Base-by-base conservation (phyloP, 1,140 invertebrate genomes). In the Solen grandis region DNA sequence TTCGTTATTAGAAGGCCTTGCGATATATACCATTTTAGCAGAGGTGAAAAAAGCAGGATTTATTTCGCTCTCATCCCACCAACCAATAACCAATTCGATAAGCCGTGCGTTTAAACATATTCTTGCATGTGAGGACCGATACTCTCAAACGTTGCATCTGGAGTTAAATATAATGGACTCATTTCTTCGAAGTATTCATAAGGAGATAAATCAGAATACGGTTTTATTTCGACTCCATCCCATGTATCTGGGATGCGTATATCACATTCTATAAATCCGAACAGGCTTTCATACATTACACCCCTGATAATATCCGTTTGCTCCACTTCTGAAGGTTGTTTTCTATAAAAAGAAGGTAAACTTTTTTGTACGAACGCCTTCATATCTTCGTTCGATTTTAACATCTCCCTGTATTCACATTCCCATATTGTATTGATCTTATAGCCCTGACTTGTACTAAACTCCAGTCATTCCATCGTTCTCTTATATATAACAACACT, bases 61-160 rank as follows among this genome's bases (percentile, higher is more conserved):
- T n/a, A n/a, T n/a, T n/a, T n/a, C n/a, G n/a, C n/a, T n/a, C n/a
- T n/a, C n/a, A n/a, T n/a, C n/a, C n/a, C n/a, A n/a, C n/a, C n/a
- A n/a, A n/a, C n/a, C n/a, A n/a, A n/a, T n/a, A n/a, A n/a, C n/a
- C n/a, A n/a, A n/a, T n/a, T n/a, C n/a, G n/a, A n/a, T n/a, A 73
- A 41, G 41, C 46, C 41, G 66, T 59, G 33, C 4, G 22, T 4
- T n/a, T 41, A 35, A 25, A 66, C 36, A 35, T 72, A 68, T 22
- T 68, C 29, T 50, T 66, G 74, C 74, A 77, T 77, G 36, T 36
- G 46, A 16, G 31, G 31, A 16, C 63, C 74, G 29, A 77, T 70
- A 31, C 25, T 41, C 22, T 77, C 59, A 31, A 38, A 46, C 33
- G 59, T 16, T 14, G 69, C 31, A 25, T 60, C 38, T 25, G 14